Evolutionary conservation across 2,888 invertebrate species (phyloP).

Genomic region (Pimpla rufipes): DNA sequence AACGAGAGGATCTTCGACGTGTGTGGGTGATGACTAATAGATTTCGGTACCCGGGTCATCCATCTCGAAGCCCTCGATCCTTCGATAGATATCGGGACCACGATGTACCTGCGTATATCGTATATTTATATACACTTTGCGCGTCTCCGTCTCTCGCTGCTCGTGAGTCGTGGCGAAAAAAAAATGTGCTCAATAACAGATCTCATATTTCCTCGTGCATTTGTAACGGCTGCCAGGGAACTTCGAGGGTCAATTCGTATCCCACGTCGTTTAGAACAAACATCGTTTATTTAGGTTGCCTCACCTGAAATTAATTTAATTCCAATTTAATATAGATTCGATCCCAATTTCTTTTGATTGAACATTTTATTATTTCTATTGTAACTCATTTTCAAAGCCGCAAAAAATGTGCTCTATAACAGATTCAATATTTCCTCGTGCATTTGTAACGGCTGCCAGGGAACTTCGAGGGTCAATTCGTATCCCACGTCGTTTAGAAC

Average conservation of each 20-base stretch:
- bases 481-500: no score
- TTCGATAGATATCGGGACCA: conserved; percentile 56
- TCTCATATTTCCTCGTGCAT: neutral
- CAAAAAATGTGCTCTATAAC: conserved; percentile 12
- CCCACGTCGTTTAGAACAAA: neutral
- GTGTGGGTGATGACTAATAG: conserved; percentile 84
- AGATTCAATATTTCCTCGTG: neutral
- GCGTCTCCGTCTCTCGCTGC: conserved; percentile 6
- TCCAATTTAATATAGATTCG: no score
- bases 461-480: neutral
- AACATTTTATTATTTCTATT: no score
- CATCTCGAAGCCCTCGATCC: conserved; percentile 73
- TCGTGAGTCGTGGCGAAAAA: conserved; percentile 19
- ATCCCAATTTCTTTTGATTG: no score
- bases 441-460: neutral
- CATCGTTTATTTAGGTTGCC: neutral
- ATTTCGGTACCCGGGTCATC: conserved; percentile 81
- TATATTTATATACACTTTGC: conserved; percentile 33
- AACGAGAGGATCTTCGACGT: conserved; percentile 65
- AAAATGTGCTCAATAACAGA: conserved; percentile 10
- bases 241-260: neutral
- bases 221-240: neutral
- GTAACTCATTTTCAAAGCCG: no score
- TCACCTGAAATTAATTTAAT: no score
- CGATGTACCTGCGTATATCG: conserved; percentile 10